Base-by-base conservation (phyloP, 2,113 vertebrate genomes). In the Microcebus griseorufus region DNA sequence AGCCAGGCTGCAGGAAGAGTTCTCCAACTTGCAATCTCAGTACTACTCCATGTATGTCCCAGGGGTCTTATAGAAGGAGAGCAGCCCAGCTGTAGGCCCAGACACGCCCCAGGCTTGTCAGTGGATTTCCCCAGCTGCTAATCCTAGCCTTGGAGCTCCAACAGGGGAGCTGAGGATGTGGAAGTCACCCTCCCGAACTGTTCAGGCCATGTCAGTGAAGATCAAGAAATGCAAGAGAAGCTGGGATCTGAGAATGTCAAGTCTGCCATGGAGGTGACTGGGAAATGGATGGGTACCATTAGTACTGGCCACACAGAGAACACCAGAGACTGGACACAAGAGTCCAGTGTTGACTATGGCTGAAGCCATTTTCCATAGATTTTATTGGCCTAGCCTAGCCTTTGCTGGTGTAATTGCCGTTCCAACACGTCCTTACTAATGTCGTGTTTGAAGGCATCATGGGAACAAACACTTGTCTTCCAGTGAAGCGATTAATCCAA, bases 301-400 rank as follows among this genome's bases (percentile, higher is more conserved):
- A 20, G 37, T 2, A 18, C 13, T 83, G 65, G 55, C 90, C 53
- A 37, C 2, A 18, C 45, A 55, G 84, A 78, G 45, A 2, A 0
- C n/a, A 62, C 7, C 81, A 69, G 79, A 69, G 79, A 73, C 86
- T 96, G 34, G 82, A 69, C 14, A 25, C 58, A 76, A 94, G 96
- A 93, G 64, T 92, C 18, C 96, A 93, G 93, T 58, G 87, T 96
- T 97, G 98, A 96, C 97, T 95, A 93, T 70, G 75, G 62, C 64
- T 20, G n/a, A 82, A 97, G 97, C 95, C 97, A 98, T 98, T 98
- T 98, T 97, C 96, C 97, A 98, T 96, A 94, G 96, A 98, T 97
- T 97, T 97, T 97, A 98, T 97, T 96, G 97, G 98, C 97, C 92
- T 82, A 55, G 62, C 97, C 98, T 94, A 96, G 93, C 75, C 94